These are phyloP conservation scores for Panagrolaimus sp. DNA, from an alignment of 1,140 invertebrate genomes.

Conservation along the genomic window DNA sequence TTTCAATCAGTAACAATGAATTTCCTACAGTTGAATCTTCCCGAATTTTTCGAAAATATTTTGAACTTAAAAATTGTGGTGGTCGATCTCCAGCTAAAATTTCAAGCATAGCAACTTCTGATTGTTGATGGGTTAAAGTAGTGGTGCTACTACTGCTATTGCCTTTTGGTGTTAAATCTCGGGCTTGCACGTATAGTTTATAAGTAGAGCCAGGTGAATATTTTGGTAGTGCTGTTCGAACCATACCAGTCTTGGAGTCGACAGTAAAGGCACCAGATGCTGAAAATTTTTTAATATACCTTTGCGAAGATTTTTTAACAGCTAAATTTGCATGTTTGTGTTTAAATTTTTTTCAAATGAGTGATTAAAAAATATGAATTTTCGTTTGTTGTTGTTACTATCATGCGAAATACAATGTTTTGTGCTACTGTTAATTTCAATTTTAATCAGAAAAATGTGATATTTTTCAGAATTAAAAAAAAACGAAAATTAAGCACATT, in stretches of 20 bases:
- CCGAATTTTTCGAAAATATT: conserved; percentile 35
- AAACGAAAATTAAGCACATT: too few species aligned
- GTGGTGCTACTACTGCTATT: too few species aligned
- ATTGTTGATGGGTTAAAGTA: too few species aligned
- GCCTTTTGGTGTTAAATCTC: conserved; percentile 28
- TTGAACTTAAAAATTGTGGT: conserved; percentile 47
- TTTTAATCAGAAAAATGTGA: too few species aligned
- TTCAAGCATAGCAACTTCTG: conserved; percentile 50
- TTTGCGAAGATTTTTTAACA: too few species aligned
- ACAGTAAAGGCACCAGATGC: conserved; percentile 46
- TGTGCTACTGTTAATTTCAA: too few species aligned
- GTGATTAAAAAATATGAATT: too few species aligned
- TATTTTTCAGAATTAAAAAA: too few species aligned
- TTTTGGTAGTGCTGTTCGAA: conserved; percentile 39
- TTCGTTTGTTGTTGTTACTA: too few species aligned
- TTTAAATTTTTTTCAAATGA: too few species aligned
- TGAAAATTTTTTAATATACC: conserved; percentile 28
- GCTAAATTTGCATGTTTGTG: too few species aligned
- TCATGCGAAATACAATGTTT: too few species aligned
- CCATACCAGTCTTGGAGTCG: conserved; percentile 43
- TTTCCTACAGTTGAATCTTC: conserved; percentile 45
- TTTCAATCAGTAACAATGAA: conserved; percentile 48
- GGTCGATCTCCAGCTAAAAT: conserved; percentile 47
- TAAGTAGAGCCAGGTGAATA: conserved; percentile 47
- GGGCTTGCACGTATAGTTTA: conserved; percentile 48